Evolutionary conservation across 2,888 invertebrate species (phyloP).

Genomic region (Julus scandinavius): DNA sequence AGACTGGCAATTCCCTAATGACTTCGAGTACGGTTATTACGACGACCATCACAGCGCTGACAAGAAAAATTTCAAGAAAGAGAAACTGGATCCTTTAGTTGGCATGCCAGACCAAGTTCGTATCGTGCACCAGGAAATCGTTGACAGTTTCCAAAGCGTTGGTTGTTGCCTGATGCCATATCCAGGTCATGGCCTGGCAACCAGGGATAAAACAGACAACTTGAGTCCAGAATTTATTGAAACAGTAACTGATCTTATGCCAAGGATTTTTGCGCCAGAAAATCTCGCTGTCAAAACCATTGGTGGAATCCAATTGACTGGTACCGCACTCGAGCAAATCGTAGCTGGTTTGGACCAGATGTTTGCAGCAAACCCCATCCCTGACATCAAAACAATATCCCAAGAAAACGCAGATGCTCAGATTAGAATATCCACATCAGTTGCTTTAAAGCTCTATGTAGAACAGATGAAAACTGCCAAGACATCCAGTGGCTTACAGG

Average conservation of each 20-base stretch:
- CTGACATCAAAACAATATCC: slow-evolving; percentile 43
- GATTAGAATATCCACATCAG: background rate
- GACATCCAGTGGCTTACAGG: background rate
- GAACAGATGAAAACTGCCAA: slow-evolving; percentile 25
- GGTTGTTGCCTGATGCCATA: slow-evolving; percentile 49
- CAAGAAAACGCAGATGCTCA: slow-evolving; percentile 27
- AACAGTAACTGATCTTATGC: background rate
- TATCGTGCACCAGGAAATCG: slow-evolving; percentile 41
- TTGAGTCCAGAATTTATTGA: background rate
- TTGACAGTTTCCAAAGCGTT: slow-evolving; percentile 16
- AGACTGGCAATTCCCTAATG: slow-evolving; percentile 17
- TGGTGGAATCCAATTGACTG: slow-evolving; percentile 40
- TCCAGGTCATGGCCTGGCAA: slow-evolving; percentile 26
- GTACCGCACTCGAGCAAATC: background rate
- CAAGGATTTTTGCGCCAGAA: background rate
- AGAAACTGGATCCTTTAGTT: background rate
- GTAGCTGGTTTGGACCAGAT: background rate
- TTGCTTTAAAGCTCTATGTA: slow-evolving; percentile 6
- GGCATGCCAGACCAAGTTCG: slow-evolving; percentile 25
- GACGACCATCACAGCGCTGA: background rate
- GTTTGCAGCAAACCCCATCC: background rate
- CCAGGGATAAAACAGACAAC: background rate
- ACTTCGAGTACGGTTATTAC: slow-evolving; percentile 2
- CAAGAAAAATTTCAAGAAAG: slow-evolving; percentile 33
- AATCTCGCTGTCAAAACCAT: background rate